Evolutionary conservation across 2,797 vertebrate genomes (phyloP).

Genomic region (Lacerta bilineata): DNA sequence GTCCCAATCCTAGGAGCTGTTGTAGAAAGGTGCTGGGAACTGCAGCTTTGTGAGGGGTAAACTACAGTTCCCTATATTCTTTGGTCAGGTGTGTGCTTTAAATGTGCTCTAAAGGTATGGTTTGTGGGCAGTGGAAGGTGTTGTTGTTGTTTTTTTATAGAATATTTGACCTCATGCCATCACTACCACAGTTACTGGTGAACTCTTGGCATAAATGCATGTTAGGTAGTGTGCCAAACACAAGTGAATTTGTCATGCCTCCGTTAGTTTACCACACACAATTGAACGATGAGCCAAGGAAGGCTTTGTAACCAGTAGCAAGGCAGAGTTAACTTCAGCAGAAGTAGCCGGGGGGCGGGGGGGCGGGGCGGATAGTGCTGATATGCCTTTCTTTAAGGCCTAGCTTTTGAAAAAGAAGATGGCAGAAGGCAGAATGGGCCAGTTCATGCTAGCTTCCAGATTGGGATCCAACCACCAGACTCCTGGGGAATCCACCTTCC

Average conservation of each 20-base stretch:
- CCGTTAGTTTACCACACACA: background rate
- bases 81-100: no score
- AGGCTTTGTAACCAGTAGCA: background rate
- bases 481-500: background rate
- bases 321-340: background rate
- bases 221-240: background rate
- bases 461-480: no score
- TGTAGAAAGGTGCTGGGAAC: no score
- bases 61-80: no score
- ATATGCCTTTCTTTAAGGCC: background rate
- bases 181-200: background rate
- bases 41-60: no score
- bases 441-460: background rate
- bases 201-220: background rate
- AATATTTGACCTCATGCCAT: background rate
- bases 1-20: no score
- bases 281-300: background rate
- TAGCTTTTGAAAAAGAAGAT: background rate
- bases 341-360: background rate
- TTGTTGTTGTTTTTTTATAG: background rate
- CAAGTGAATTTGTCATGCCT: background rate
- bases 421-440: background rate
- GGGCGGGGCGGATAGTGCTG: no score
- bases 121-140: no score
- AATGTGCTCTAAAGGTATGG: no score